Percentiles rank a stretch among this genome's conserved stretches.
These are phyloP conservation scores for Phenganax marumi DNA, from an alignment of 92 coral and sea anemone genomes.

Conservation along the genomic window DNA sequence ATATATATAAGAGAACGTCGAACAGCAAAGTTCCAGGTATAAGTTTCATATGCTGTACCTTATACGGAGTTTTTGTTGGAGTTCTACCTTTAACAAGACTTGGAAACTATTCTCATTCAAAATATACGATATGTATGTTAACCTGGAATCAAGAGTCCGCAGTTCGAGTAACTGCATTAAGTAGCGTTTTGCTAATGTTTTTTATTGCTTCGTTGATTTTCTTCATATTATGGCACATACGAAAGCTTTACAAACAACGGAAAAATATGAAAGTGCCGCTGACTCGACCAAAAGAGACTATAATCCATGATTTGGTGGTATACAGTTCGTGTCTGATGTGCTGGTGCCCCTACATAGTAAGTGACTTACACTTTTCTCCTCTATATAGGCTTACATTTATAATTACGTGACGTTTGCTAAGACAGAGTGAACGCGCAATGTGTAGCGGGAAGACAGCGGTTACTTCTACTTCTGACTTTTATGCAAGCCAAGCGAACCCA, in stretches of 20 bases:
- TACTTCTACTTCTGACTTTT: background rate
- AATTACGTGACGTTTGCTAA: no score
- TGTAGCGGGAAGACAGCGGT: no score
- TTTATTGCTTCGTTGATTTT: background rate
- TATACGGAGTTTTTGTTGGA: background rate
- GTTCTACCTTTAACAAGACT: background rate
- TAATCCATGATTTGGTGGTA: background rate
- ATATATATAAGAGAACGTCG: background rate
- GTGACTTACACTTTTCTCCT: background rate
- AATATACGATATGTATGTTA: slow-evolving; percentile 17
- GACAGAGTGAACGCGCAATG: no score
- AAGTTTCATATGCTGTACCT: background rate
- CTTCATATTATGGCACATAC: background rate
- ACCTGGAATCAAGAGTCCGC: background rate
- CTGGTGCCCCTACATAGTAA: slow-evolving; percentile 34
- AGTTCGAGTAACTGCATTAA: background rate
- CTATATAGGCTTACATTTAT: no score
- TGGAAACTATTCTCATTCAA: slow-evolving; percentile 9
- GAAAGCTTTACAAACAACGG: background rate
- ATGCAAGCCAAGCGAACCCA: background rate
- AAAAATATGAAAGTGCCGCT: background rate
- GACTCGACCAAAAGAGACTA: background rate
- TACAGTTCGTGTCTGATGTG: slow-evolving; percentile 7
- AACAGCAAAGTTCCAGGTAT: slow-evolving; percentile 4
- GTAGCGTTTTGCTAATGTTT: background rate